Evolutionary conservation across 1,140 invertebrate genomes (phyloP), one percentile per base, ranked within the genome.

Genomic region (Pseudoatta argentina): DNA sequence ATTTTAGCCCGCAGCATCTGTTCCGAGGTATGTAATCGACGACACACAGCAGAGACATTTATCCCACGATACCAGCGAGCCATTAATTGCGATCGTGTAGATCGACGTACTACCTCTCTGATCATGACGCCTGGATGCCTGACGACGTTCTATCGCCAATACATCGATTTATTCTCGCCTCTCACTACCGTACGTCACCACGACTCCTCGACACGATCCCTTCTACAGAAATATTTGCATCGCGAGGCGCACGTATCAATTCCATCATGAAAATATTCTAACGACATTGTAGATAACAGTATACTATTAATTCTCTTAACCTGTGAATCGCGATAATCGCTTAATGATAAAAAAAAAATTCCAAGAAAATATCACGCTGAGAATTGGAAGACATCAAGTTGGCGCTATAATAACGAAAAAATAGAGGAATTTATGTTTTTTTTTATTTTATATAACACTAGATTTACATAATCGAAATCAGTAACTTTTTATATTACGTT

Each of bases 1-100:
- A 34, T 78, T 88, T 53, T 67, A 73, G 79, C 81, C 87, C 24
- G 87, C 55, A 69, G 82, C 59, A 7, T 67, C 53, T 39, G 48
- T 86, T 44, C 73, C 39, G n/a, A 57, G 44, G 44, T 61, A 86
- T 89, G 82, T 55, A 85, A 87, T 77, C 72, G 86, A 55, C 86
- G 63, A 55, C 53, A 66, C 27, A 30, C 14, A 61, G 51, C 71
- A 85, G 89, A 92, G 92, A 93, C 92, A 93, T 93, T 91, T 93
- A 93, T 93, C 92, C 92, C 92, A 92, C 91, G 91, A 92, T 91
- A 91, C 91, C 86, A 85, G 85, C 89, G 72, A 86, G 86, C 89
- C 90, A 93, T 93, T 93, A 93, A 93, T 93, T 92, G 89, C 91
- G 86, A 91, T 91, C 88, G 91, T 89, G 87, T 89, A 87, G 86